Conservation (phyloP, 2,888 invertebrate genomes). For the Tinea semifulvella region DNA sequence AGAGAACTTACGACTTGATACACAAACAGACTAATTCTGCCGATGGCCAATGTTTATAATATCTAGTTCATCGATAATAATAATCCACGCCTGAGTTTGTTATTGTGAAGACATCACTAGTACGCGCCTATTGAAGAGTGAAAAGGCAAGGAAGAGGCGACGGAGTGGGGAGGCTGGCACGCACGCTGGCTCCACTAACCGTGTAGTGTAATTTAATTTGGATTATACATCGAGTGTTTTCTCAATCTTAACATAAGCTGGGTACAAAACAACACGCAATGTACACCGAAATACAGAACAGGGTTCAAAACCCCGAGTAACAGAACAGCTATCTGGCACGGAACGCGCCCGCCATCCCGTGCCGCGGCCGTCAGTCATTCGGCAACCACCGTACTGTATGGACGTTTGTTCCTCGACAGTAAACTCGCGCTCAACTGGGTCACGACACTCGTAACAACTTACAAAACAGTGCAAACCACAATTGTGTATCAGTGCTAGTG, state of each 20-base stretch:
- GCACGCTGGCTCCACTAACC: neutral
- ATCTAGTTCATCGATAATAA: too few relatives aligned
- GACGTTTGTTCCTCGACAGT: slow-evolving; percentile 30
- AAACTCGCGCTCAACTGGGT: slow-evolving; percentile 58
- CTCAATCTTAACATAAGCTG: too few relatives aligned
- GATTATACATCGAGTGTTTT: too few relatives aligned
- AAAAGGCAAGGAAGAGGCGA: slow-evolving; percentile 12
- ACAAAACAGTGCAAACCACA: slow-evolving; percentile 30
- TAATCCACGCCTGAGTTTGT: too few relatives aligned
- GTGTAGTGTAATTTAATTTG: too few relatives aligned
- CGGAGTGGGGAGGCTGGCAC: slow-evolving; percentile 16
- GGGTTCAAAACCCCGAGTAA: neutral
- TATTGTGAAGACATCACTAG: slow-evolving; percentile 1
- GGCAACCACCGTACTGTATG: slow-evolving; percentile 39
- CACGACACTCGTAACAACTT: slow-evolving; percentile 43
- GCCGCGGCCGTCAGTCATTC: slow-evolving; percentile 27
- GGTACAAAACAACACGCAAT: too few relatives aligned
- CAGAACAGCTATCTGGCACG: neutral
- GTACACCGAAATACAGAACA: too few relatives aligned
- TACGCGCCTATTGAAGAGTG: slow-evolving; percentile 12
- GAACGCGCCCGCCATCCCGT: slow-evolving; percentile 11
- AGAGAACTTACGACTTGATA: too few relatives aligned
- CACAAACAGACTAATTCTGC: too few relatives aligned
- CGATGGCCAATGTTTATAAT: too few relatives aligned
- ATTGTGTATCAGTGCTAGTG: slow-evolving; percentile 15